Percentiles rank a stretch among this genome's conserved stretches.
phyloP scores from a whole-genome alignment of 1,140 invertebrate species.

The Bombus waltoni region DNA sequence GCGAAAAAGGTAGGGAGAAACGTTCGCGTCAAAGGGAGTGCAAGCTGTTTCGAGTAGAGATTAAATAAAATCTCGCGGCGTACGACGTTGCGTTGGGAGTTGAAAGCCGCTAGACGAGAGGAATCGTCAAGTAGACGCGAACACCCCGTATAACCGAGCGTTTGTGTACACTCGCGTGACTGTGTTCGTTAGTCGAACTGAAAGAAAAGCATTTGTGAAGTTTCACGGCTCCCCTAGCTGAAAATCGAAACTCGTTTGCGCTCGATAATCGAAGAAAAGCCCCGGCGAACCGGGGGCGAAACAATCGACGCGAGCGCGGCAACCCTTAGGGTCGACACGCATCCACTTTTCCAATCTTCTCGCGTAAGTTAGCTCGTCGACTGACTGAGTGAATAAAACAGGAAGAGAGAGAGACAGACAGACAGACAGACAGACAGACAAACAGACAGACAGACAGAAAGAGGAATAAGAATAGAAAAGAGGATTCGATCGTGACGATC shows the following conservation, averaged over 20 bases:
- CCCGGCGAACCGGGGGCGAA: slow-evolving; percentile 18
- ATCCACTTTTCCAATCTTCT: slow-evolving; percentile 35
- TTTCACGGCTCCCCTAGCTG: slow-evolving; percentile 56
- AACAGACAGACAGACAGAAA: too few relatives aligned
- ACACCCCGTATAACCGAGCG: slow-evolving; percentile 22
- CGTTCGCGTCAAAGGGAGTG: neutral
- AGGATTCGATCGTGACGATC: neutral
- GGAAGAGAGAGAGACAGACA: too few relatives aligned
- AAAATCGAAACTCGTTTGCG: slow-evolving; percentile 71
- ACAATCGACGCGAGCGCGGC: slow-evolving; percentile 16
- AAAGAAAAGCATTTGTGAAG: slow-evolving; percentile 56
- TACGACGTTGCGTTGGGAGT: neutral
- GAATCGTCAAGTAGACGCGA: neutral
- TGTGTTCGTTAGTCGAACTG: neutral
- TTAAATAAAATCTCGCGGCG: slow-evolving; percentile 3
- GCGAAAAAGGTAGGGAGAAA: neutral
- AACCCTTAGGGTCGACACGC: neutral
- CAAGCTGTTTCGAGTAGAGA: slow-evolving; percentile 6
- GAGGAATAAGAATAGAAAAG: neutral
- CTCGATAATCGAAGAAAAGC: slow-evolving; percentile 59
- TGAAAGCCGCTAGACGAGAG: neutral
- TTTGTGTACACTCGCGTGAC: neutral
- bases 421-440: neutral
- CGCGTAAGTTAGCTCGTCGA: slow-evolving; percentile 26
- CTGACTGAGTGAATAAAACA: neutral